Evolutionary conservation across 1,140 invertebrate genomes (phyloP).

Genomic region (Copidosoma floridanum): DNA sequence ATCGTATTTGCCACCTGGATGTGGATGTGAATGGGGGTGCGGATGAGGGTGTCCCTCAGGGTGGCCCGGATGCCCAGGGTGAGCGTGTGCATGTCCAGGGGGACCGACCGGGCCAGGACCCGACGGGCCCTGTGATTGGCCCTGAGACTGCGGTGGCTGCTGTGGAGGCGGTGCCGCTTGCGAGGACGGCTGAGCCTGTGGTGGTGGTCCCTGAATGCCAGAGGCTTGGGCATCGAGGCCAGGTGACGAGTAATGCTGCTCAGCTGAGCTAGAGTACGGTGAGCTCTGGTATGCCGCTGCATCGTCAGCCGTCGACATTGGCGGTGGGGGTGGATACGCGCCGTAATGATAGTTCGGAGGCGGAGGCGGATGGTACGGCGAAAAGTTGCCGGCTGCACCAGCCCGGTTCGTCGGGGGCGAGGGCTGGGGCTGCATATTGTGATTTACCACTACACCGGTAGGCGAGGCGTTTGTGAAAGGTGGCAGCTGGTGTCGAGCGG

Average conservation of each 20-base stretch:
- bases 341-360: conserved; percentile 56
- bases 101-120: conserved; percentile 16
- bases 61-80: conserved; percentile 23
- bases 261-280: conserved; percentile 45
- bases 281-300: conserved; percentile 50
- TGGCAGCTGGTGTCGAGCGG: conserved; percentile 50
- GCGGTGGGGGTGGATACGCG: conserved; percentile 53
- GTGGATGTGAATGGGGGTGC: conserved; percentile 30
- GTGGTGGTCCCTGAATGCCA: conserved; percentile 41
- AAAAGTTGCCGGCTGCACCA: conserved; percentile 48
- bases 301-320: conserved; percentile 50
- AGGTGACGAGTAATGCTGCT: conserved; percentile 48
- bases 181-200: conserved; percentile 32
- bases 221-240: conserved; percentile 45
- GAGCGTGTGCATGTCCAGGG: not conserved
- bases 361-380: conserved; percentile 55
- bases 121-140: conserved; percentile 21
- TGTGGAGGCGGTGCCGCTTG: conserved; percentile 22
- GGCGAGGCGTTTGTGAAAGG: conserved; percentile 44
- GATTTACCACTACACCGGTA: conserved; percentile 23
- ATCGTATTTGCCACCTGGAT: conserved; percentile 42
- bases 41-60: conserved; percentile 22
- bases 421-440: conserved; percentile 47
- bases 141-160: conserved; percentile 28
- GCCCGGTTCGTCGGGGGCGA: conserved; percentile 46